A percentile compares a stretch with the other conserved stretches of the same genome.
These are phyloP conservation scores for Troides aeacus DNA, from an alignment of 2,888 invertebrate species.

Conservation along the genomic window DNA sequence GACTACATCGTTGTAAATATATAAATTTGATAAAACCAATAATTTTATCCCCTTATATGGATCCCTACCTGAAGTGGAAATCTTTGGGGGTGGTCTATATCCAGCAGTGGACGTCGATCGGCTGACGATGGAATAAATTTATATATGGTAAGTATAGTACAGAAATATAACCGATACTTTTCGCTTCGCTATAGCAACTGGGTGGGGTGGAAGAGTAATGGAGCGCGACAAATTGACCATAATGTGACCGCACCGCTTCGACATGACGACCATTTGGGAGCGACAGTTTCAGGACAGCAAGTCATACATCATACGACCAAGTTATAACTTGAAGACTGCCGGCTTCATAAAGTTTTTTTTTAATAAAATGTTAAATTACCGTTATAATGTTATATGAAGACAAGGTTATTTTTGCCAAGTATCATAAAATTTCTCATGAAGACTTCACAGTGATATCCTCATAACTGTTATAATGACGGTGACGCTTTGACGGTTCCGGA, in stretches of 20 bases:
- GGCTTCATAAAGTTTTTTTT: neutral
- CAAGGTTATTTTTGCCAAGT: neutral
- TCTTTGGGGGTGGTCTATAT: no score
- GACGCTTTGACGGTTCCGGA: no score
- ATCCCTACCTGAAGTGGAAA: no score
- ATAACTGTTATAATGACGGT: no score
- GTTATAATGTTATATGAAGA: neutral
- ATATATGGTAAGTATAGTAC: neutral
- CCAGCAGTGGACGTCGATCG: no score
- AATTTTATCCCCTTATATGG: no score
- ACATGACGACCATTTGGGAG: constrained; percentile 8
- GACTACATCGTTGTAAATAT: no score
- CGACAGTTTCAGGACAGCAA: constrained; percentile 14
- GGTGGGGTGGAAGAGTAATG: constrained; percentile 29
- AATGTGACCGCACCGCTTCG: constrained; percentile 6
- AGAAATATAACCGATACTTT: neutral
- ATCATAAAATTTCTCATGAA: neutral
- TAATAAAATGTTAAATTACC: neutral
- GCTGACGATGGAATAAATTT: no score
- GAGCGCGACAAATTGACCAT: constrained; percentile 32
- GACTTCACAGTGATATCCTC: no score
- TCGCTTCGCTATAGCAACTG: constrained; percentile 1
- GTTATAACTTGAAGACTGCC: neutral
- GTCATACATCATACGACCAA: neutral
- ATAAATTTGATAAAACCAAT: no score